phyloP scores from a whole-genome alignment of 2,888 invertebrate species.

The Lepidocyrtinus sp. region DNA sequence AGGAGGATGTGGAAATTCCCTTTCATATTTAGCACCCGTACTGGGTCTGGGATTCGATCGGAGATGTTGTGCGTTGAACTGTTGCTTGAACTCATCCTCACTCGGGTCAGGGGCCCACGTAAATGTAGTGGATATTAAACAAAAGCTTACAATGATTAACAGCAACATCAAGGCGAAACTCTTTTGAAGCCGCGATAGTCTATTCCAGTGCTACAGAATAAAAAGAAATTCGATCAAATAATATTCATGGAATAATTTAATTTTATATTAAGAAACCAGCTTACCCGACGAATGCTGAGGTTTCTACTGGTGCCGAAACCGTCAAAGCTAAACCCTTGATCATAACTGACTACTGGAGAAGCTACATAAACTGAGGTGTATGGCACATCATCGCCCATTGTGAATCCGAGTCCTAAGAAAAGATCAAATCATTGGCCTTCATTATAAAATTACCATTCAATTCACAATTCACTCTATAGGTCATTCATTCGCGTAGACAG shows the following conservation, averaged over 20 bases:
- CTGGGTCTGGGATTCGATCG: neutral
- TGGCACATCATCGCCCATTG: conserved; percentile 39
- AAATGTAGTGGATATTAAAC: conserved; percentile 41
- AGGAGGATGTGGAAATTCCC: neutral
- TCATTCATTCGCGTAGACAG: too few species aligned
- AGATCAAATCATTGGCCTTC: neutral
- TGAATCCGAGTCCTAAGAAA: neutral
- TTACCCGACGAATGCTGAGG: conserved; percentile 63
- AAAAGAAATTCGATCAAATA: conserved; percentile 39
- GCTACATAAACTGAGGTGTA: conserved; percentile 67
- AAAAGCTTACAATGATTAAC: conserved; percentile 77
- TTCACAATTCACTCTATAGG: too few species aligned
- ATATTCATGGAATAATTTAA: conserved; percentile 6
- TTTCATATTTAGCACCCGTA: neutral
- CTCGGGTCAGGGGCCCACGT: conserved; percentile 44
- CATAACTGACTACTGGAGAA: conserved; percentile 25
- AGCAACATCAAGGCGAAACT: conserved; percentile 81
- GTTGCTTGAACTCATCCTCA: conserved; percentile 27
- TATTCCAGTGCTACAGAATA: conserved; percentile 86
- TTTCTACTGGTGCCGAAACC: neutral
- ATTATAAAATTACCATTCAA: neutral
- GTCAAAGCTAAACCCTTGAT: conserved; percentile 27
- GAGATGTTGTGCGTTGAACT: conserved; percentile 18
- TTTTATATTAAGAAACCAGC: neutral
- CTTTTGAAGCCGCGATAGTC: conserved; percentile 86